Evolutionary conservation across 2,888 invertebrate species (phyloP), one percentile per base, ranked within the genome.

Genomic region (Bellardia bayeri): DNA sequence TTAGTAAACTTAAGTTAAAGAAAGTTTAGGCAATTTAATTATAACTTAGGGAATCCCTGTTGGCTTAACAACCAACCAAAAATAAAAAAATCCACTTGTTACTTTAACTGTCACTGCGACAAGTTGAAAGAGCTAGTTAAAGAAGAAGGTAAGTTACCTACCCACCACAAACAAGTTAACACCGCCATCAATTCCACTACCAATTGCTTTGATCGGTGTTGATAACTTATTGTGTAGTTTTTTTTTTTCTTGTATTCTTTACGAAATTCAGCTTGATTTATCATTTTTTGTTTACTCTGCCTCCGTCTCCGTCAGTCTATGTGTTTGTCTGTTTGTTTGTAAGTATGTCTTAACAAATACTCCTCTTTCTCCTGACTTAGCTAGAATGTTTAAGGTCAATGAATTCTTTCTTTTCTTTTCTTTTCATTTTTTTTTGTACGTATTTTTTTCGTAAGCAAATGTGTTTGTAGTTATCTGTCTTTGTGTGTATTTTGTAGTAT

Each of bases 331-430:
- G 37, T 40, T 23, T 51, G 49, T 16, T 37, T 6, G 58, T 71
- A 56, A 37, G 54, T 72, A 14, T 61, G 40, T 56, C 40, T 84
- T 40, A n/a, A 72, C 51, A 81, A 78, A 40, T 63, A 63, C 68
- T 78, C 56, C 74, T 69, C 76, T 63, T 87, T 87, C 74, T 75
- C 85, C 87, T 87, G 87, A 85, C 87, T 82, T 78, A 76, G 85
- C 87, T 82, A 85, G 74, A 88, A 88, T 71, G 71, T 69, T 83
- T 76, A 71, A 75, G 85, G 82, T 88, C 85, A 88, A 85, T 86
- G 85, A 83, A 85, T 86, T 88, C 82, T 88, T 88, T 75, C 45
- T 49, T 83, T 88, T 85, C 54, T 64, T 74, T 23, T 23, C 23
- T 49, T 83, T 88, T 85, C 61, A 58, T 74, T 68, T 69, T 63